These are phyloP conservation scores for Eulacestoma nigropectus DNA, from an alignment of 2,113 vertebrate species.

Conservation along the genomic window DNA sequence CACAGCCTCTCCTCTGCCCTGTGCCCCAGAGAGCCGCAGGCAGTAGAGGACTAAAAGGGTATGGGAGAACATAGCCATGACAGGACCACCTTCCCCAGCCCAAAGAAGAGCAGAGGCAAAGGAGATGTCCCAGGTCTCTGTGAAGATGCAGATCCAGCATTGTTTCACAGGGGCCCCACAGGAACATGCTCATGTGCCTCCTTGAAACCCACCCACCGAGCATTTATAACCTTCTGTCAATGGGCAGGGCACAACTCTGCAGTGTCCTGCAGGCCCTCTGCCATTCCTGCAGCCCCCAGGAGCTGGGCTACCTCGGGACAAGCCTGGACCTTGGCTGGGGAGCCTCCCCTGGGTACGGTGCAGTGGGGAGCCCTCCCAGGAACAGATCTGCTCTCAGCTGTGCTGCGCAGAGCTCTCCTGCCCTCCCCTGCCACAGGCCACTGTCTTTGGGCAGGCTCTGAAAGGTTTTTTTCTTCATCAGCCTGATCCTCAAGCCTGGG, in stretches of 20 bases:
- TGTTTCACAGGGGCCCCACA: neutral
- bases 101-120: neutral
- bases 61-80: neutral
- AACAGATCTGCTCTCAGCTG: neutral
- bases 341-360: neutral
- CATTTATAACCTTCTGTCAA: neutral
- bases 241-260: neutral
- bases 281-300: neutral
- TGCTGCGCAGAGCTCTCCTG: neutral
- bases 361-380: accelerated
- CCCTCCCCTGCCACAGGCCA: neutral
- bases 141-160: accelerated
- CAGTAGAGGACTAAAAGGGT: neutral
- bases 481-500: neutral
- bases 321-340: neutral
- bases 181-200: accelerated
- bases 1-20: neutral
- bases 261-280: accelerated
- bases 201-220: neutral
- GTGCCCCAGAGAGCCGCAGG: neutral
- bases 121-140: neutral
- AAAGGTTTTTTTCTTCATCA: neutral
- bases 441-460: neutral
- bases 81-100: neutral
- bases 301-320: neutral